Evolutionary conservation across 2,888 invertebrate species (phyloP).

Genomic region (Drosophila mayaguana): DNA sequence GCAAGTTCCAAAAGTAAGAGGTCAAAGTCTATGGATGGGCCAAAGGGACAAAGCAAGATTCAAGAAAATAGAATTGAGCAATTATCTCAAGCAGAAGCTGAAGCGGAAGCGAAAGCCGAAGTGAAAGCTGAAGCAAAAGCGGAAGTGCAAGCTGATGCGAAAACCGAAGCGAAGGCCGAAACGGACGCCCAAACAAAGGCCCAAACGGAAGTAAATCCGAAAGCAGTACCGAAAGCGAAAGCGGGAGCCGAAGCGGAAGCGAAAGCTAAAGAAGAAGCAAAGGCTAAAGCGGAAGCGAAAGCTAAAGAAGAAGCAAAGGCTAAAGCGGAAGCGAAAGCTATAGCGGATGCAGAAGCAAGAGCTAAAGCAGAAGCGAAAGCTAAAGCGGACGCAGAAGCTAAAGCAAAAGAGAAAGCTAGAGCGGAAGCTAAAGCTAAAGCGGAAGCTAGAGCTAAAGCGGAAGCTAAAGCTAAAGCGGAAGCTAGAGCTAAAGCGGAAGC

Average conservation of each 20-base stretch:
- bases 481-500: not conserved
- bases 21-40: not conserved
- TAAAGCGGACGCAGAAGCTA: fast-evolving
- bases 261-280: not conserved
- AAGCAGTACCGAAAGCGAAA: not conserved
- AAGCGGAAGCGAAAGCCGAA: not conserved
- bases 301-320: not conserved
- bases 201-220: not conserved
- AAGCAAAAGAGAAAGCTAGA: not conserved
- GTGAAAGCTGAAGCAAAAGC: not conserved
- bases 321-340: not conserved
- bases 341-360: not conserved
- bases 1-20: not conserved
- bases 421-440: not conserved
- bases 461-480: not conserved
- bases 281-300: not conserved
- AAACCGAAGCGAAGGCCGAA: not conserved
- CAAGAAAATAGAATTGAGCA: not conserved
- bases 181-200: not conserved
- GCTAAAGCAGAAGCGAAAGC: not conserved
- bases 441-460: not conserved
- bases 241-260: not conserved
- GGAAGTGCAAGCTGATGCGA: not conserved
- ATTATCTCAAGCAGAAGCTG: not conserved
- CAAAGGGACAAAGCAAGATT: not conserved